Conservation (phyloP, 2,113 vertebrate species). For the Epinephelus lanceolatus region DNA sequence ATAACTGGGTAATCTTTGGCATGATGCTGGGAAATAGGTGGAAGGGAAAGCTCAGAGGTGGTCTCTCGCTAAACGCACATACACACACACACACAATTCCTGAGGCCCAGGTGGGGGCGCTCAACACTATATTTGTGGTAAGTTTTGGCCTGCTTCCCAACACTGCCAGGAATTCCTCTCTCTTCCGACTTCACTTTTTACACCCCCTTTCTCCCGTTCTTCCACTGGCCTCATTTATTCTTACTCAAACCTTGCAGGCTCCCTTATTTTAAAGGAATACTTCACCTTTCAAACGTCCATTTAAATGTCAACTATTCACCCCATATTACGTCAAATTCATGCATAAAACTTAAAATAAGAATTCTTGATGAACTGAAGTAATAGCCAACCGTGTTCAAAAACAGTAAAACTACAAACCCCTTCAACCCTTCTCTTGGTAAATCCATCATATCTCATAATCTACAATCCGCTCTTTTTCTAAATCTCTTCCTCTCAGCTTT, state of each 20-base stretch:
- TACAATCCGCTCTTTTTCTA: neutral
- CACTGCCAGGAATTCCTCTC: slow-evolving; percentile 77
- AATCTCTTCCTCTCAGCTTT: neutral
- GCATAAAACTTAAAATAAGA: too few species aligned
- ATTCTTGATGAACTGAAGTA: too few species aligned
- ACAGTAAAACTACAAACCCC: neutral
- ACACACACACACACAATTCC: slow-evolving; percentile 48
- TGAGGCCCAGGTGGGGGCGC: slow-evolving; percentile 73
- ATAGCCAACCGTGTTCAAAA: too few species aligned
- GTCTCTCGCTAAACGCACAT: slow-evolving; percentile 68
- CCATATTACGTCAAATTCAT: too few species aligned
- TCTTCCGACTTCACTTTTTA: slow-evolving; percentile 28
- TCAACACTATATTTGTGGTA: slow-evolving; percentile 68
- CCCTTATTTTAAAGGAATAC: neutral
- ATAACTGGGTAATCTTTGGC: slow-evolving; percentile 77
- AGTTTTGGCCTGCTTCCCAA: slow-evolving; percentile 68
- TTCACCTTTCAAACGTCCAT: too few species aligned
- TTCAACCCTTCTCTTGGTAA: neutral
- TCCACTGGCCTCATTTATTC: slow-evolving; percentile 13
- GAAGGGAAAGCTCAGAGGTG: slow-evolving; percentile 82
- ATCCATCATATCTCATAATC: neutral
- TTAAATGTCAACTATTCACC: too few species aligned
- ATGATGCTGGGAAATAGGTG: slow-evolving; percentile 80
- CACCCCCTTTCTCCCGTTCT: slow-evolving; percentile 14
- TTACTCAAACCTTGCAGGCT: neutral